phyloP scores from a whole-genome alignment of 2,113 vertebrate genomes.

The Garra rufa region DNA sequence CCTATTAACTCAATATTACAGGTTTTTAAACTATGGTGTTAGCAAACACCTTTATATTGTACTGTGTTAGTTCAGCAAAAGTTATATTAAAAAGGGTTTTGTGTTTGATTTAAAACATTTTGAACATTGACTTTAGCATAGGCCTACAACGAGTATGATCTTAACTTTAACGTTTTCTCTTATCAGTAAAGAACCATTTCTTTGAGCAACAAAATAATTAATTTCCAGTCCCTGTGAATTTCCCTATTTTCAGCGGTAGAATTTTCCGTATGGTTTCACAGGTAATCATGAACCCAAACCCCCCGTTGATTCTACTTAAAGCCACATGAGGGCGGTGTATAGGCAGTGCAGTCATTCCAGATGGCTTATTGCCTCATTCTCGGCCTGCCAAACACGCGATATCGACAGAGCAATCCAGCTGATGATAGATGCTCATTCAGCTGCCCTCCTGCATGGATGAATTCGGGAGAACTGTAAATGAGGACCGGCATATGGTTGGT shows the following conservation, averaged over 20 bases:
- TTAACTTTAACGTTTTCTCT: neutral
- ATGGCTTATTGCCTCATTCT: conserved; percentile 23
- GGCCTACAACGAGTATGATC: neutral
- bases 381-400: neutral
- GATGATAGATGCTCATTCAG: conserved; percentile 40
- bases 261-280: neutral
- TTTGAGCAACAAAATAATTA: neutral
- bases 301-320: neutral
- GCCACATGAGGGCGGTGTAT: conserved; percentile 21
- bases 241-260: too few species aligned
- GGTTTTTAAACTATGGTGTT: too few species aligned
- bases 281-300: neutral
- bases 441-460: conserved; percentile 39
- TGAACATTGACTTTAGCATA: neutral
- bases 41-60: too few species aligned
- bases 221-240: neutral
- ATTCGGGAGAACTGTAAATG: conserved; percentile 51
- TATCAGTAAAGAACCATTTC: neutral
- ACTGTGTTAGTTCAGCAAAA: too few species aligned
- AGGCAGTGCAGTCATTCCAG: neutral
- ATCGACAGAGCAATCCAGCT: conserved; percentile 39
- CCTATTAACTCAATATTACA: too few species aligned
- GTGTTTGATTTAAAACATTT: neutral
- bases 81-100: too few species aligned
- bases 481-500: conserved; percentile 41